These are phyloP conservation scores for Orussus abietinus DNA, from an alignment of 1,140 invertebrate species.

Conservation along the genomic window DNA sequence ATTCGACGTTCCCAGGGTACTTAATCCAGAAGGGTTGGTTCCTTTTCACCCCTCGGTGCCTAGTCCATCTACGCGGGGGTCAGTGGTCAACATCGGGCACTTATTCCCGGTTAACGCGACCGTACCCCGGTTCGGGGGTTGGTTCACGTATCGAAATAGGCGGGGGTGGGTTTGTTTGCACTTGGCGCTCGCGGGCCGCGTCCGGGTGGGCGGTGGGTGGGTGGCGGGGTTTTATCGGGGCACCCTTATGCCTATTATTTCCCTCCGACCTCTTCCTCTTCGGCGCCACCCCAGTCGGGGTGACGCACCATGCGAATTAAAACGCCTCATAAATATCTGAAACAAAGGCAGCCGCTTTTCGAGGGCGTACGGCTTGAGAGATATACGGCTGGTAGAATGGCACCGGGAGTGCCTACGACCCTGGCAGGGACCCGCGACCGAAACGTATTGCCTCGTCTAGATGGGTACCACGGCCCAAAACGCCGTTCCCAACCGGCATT, in stretches of 20 bases:
- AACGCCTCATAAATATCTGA: constrained; percentile 56
- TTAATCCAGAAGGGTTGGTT: too few species aligned
- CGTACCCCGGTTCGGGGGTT: too few species aligned
- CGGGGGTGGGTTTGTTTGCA: constrained; percentile 40
- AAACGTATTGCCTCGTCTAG: too few species aligned
- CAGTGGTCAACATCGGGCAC: too few species aligned
- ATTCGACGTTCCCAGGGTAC: too few species aligned
- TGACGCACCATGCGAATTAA: constrained; percentile 52
- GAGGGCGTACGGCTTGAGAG: constrained; percentile 50
- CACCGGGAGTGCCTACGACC: background rate
- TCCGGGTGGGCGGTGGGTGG: constrained; percentile 23
- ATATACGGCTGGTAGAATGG: constrained; percentile 41
- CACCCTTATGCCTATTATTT: constrained; percentile 48
- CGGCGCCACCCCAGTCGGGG: constrained; percentile 22
- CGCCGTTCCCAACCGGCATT: too few species aligned
- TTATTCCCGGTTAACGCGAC: too few species aligned
- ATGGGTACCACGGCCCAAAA: too few species aligned
- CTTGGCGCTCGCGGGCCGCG: constrained; percentile 37
- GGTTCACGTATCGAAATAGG: too few species aligned
- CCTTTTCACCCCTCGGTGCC: too few species aligned
- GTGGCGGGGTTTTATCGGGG: constrained; percentile 41
- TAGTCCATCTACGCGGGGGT: too few species aligned
- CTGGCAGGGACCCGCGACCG: too few species aligned
- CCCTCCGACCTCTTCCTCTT: constrained; percentile 24
- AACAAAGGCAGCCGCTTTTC: constrained; percentile 53